Base-by-base conservation (phyloP, 2,888 invertebrate genomes). In the Adelphocoris suturalis region DNA sequence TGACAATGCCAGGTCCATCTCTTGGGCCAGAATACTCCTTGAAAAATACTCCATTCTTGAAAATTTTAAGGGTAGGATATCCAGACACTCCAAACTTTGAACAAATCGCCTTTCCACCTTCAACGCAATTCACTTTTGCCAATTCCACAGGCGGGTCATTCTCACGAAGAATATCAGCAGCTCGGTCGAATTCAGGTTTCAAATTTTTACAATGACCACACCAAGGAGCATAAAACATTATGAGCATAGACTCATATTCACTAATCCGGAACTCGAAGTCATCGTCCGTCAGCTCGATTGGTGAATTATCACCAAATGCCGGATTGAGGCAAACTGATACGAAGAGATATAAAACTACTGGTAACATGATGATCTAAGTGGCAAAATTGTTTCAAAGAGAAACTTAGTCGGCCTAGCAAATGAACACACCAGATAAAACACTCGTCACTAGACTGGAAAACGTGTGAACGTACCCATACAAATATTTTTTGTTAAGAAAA, bases 141-240 rank as follows among this genome's bases (percentile, higher is more conserved):
- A 85, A 28, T 0, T 4, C 27, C 4, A 85, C 85, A 57, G 85
- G 85, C 1, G 98, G 97, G 93, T 99, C 99, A 93, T 97, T 97
- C 91, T 95, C 95, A 93, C 96, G 96, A 90, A 99, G 94, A 91
- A 96, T 93, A 93, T 97, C 97, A 91, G 99, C 98, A 89, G 99
- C 99, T 93, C 97, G 96, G 85, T 98, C 99, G 94, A 97, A 99
- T 94, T 99, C 99, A 0, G 99, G 99, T 93, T 99, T 99, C 92
- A 99, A 94, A 94, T 96, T 96, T 94, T 99, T 99, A 94, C 99
- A 99, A 94, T 99, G 99, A 90, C 99, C 99, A 94, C 99, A 99
- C 99, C 99, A 99, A 93, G 61, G 80, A 89, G 81, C 88, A 19
- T 86, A 86, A 23, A 86, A 86, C 86, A 86, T 86, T 75, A 86